Conservation (phyloP, 2,888 invertebrate genomes). For the Hemistola chrysoprasaria region DNA sequence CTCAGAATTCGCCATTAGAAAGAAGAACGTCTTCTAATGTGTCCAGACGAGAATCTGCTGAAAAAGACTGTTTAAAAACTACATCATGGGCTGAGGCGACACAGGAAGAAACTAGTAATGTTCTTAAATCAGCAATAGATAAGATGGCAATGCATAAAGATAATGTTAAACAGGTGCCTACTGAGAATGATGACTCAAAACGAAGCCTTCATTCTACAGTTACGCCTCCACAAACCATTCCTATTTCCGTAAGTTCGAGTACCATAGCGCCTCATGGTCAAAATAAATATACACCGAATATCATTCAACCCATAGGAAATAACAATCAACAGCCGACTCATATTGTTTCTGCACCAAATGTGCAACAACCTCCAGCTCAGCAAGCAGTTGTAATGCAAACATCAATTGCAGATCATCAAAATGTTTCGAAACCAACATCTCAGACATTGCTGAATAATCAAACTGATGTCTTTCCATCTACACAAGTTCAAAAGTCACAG, state of each 20-base stretch:
- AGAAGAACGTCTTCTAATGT: slow-evolving; percentile 63
- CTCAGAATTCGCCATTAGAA: slow-evolving; percentile 66
- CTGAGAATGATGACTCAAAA: slow-evolving; percentile 27
- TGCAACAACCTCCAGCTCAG: slow-evolving; percentile 40
- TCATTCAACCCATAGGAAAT: slow-evolving; percentile 37
- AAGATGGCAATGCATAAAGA: slow-evolving; percentile 44
- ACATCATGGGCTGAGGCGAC: slow-evolving; percentile 76
- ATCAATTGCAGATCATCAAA: slow-evolving; percentile 45
- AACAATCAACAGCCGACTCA: slow-evolving; percentile 47
- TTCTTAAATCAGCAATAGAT: slow-evolving; percentile 44
- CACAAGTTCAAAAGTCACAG: slow-evolving; percentile 50
- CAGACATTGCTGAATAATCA: slow-evolving; percentile 36
- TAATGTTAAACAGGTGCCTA: slow-evolving; percentile 30
- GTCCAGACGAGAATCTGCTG: slow-evolving; percentile 70
- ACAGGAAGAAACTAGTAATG: slow-evolving; percentile 58
- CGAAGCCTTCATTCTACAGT: slow-evolving; percentile 27
- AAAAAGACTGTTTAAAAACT: slow-evolving; percentile 50
- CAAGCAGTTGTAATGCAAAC: slow-evolving; percentile 37
- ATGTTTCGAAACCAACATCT: slow-evolving; percentile 35
- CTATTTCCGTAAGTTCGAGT: slow-evolving; percentile 26
- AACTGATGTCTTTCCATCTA: slow-evolving; percentile 43
- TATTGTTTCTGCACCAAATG: slow-evolving; percentile 35
- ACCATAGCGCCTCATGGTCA: slow-evolving; percentile 39
- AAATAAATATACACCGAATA: slow-evolving; percentile 39
- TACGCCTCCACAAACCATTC: slow-evolving; percentile 25